Evolutionary conservation across 2,888 invertebrate genomes (phyloP), one percentile per base, ranked within the genome.

Genomic region (Epirrhoe alternata): DNA sequence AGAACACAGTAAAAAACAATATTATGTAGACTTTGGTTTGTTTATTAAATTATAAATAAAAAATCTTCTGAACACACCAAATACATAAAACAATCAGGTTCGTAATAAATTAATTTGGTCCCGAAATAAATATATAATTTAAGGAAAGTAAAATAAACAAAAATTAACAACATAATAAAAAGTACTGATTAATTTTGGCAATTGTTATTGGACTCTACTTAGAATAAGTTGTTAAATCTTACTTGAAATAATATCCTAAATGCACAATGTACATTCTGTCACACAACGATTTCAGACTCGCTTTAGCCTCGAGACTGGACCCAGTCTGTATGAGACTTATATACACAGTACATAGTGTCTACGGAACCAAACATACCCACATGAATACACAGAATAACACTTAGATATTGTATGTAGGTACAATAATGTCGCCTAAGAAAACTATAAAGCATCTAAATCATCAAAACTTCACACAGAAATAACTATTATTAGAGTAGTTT

Each of bases 41-140:
- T 91, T 92, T 91, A 91, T 90, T 92, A 88, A 87, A 89, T 88
- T 86, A 90, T 91, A 90, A 92, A 92, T 91, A 91, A 92, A 84
- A n/a, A 89, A 89, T 68, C 85, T 86, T 86, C 86, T 88, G 86
- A 91, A 91, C 88, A 90, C 91, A 90, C 86, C 84, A 86, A 88
- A 89, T 90, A 89, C 88, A 87, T 88, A 90, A 92, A 86, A 66
- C 82, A 82, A 83, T 87, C 80, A 89, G 87, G 86, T 85, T 89
- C 82, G 87, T 86, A 92, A 93, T 92, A 93, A 93, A 92, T 90
- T 90, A 91, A 91, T 93, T 94, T 94, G 91, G 90, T 94, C 93
- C 92, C 93, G 85, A 92, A 92, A 93, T 92, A 92, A 92, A 92
- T 92, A 89, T 88, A 91, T 88, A 89, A 88, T 88, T 87, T 89